Evolutionary conservation across 2,888 invertebrate genomes (phyloP).

Genomic region (Pheosia tremula): DNA sequence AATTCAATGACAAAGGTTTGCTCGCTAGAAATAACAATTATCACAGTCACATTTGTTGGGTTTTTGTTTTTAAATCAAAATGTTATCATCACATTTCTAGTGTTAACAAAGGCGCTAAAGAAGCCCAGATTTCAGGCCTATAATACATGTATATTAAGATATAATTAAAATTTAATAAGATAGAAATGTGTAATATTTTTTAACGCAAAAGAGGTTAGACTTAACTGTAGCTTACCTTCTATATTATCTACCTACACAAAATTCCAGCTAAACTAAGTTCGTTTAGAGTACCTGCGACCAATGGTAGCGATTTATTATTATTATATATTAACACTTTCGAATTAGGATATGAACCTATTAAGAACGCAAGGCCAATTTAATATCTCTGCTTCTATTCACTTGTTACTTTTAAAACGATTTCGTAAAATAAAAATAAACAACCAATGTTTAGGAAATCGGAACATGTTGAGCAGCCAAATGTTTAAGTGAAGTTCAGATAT

Average conservation of each 20-base stretch:
- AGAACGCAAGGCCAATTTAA: slow-evolving; percentile 3
- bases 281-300: background rate
- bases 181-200: no score
- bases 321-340: background rate
- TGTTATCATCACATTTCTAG: no score
- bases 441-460: background rate
- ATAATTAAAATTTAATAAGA: no score
- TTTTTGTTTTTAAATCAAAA: no score
- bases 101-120: no score
- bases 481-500: background rate
- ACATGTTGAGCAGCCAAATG: background rate
- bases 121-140: no score
- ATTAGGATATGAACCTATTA: slow-evolving; percentile 6
- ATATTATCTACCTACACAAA: background rate
- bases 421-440: background rate
- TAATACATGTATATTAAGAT: no score
- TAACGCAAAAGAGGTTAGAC: background rate
- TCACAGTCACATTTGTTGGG: no score
- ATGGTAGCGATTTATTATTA: background rate
- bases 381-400: slow-evolving; percentile 4
- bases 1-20: no score
- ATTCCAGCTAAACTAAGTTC: background rate
- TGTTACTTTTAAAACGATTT: slow-evolving; percentile 2
- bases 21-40: no score
- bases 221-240: background rate